Evolutionary conservation across 2,113 vertebrate genomes (phyloP), one percentile per base, ranked within the genome.

Genomic region (Polypterus bichir): DNA sequence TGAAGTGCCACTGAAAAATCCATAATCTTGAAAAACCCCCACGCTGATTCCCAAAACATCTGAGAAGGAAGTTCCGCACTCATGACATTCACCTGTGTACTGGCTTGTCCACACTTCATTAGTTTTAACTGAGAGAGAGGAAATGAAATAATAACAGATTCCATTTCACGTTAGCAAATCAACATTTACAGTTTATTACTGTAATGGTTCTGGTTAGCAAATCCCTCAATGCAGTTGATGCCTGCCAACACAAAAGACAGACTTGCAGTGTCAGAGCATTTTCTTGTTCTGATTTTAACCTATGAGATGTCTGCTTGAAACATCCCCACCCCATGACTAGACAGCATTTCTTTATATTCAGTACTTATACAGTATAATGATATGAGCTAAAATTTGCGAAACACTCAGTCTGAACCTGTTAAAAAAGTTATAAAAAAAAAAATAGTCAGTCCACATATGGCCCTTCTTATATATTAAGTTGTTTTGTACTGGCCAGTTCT

Each of bases 1-100:
- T 74, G 70, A 76, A 64, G 73, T 76, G 76, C 72, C 64, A 58
- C 64, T 66, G 59, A 65, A 65, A n/a, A 69, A 64, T 60, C 54
- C 59, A 53, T 8, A n/a, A 65, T 67, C 59, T 46, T 64, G 59
- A 11, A 64, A n/a, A 48, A 56, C 9, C 4, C 8, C 11, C 27
- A 57, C 46, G 6, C 27, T 10, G 10, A 49, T 27, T 54, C n/a
- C 8, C 61, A 56, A 7, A 7, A 27, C 64, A 6, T 5, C 9
- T 3, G 63, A 51, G 66, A 47, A 44, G 0, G 56, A 67, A 51
- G 11, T 5, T 4, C 54, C 48, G 1, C 9, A 68, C 61, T 65
- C 59, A 2, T 44, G n/a, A 65, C 68, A 59, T 65, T 59, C 67
- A 66, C 57, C 60, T 49, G 54, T 1, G 66, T 51, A 57, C 44